These are phyloP conservation scores for Orchestia grillus DNA, from an alignment of 1,140 invertebrate species.

Conservation along the genomic window DNA sequence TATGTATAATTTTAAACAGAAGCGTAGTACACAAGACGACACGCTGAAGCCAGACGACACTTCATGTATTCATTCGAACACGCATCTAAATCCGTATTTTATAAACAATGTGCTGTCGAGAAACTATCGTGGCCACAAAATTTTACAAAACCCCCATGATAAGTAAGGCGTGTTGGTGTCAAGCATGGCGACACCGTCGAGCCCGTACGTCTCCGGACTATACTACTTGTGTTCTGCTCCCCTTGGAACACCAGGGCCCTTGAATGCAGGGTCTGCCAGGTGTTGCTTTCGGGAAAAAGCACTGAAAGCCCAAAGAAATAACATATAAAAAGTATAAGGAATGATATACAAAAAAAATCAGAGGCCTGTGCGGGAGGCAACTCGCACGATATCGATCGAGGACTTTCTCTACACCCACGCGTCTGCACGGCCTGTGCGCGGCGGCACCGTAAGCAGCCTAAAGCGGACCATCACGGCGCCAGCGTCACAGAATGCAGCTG, in stretches of 20 bases:
- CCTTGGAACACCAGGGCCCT: background rate
- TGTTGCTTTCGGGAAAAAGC: conserved; percentile 7
- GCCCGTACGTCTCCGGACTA: background rate
- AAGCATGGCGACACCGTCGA: too few relatives aligned
- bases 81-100: too few relatives aligned
- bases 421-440: background rate
- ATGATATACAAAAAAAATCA: conserved; percentile 53
- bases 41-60: too few relatives aligned
- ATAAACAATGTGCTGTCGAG: background rate
- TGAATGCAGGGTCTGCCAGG: conserved; percentile 43
- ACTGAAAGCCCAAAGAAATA: conserved; percentile 4
- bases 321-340: conserved; percentile 11
- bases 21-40: too few relatives aligned
- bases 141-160: background rate
- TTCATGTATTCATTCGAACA: too few relatives aligned
- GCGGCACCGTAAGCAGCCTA: background rate
- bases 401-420: conserved; percentile 37
- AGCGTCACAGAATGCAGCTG: background rate
- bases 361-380: conserved; percentile 45
- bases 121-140: background rate
- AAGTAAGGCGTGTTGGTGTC: background rate
- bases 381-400: conserved; percentile 10
- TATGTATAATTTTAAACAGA: too few relatives aligned
- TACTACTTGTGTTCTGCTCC: background rate
- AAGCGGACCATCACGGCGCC: background rate